These are phyloP conservation scores for Chromobotia macracanthus DNA, from an alignment of 2,797 vertebrate genomes.

Conservation along the genomic window DNA sequence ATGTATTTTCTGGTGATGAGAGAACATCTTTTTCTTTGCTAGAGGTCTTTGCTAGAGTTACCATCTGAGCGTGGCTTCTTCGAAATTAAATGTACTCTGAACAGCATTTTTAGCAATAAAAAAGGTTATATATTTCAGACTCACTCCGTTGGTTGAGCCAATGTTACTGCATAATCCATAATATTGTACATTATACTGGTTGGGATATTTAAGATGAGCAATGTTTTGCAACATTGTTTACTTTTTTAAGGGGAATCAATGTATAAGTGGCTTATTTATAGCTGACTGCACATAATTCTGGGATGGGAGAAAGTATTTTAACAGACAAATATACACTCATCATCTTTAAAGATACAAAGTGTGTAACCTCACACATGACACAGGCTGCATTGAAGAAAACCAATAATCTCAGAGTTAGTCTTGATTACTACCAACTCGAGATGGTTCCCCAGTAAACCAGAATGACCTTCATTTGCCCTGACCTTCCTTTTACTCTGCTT, in stretches of 20 bases:
- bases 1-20: conserved; percentile 25
- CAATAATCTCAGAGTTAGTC: conserved; percentile 57
- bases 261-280: not conserved
- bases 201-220: not conserved
- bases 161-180: not conserved
- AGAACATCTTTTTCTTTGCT: conserved; percentile 29
- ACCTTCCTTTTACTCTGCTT: conserved; percentile 56
- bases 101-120: not conserved
- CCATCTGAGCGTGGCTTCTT: not conserved
- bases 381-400: conserved; percentile 24
- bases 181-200: not conserved
- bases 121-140: too few species aligned
- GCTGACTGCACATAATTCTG: not conserved
- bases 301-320: not conserved
- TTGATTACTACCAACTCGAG: conserved; percentile 54
- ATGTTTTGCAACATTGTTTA: too few species aligned
- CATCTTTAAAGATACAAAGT: not conserved
- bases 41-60: conserved; percentile 12
- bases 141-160: not conserved
- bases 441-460: conserved; percentile 55
- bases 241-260: not conserved
- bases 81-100: conserved; percentile 11
- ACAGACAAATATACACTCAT: too few species aligned
- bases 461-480: conserved; percentile 71
- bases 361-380: not conserved